These are phyloP conservation scores for Tinea trinotella DNA, from an alignment of 2,888 invertebrate species.

Conservation along the genomic window DNA sequence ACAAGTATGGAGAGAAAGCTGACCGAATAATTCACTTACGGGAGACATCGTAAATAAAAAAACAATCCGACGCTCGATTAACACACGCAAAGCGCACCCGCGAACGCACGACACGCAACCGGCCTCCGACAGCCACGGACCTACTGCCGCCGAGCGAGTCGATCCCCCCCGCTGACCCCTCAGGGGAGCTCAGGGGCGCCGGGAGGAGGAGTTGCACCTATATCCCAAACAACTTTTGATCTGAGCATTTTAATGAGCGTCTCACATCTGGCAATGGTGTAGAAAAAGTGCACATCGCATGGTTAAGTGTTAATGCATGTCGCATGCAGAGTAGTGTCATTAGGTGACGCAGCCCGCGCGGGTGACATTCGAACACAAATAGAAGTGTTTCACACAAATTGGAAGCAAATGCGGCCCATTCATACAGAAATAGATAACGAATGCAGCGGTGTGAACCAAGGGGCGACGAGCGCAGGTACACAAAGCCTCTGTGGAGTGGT, in stretches of 20 bases:
- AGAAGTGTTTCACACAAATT: slow-evolving; percentile 33
- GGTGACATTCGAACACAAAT: slow-evolving; percentile 67
- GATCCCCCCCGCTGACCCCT: slow-evolving; percentile 28
- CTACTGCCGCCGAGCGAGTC: slow-evolving; percentile 38
- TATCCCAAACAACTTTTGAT: slow-evolving; percentile 65
- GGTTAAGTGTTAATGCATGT: slow-evolving; percentile 69
- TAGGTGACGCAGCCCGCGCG: slow-evolving; percentile 39
- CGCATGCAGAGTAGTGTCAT: slow-evolving; percentile 56
- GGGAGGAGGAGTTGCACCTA: slow-evolving; percentile 42
- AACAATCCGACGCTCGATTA: not conserved
- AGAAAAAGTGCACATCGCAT: slow-evolving; percentile 56
- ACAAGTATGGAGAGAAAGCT: not conserved
- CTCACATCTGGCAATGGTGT: slow-evolving; percentile 59
- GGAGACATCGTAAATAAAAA: not conserved
- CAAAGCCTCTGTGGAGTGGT: slow-evolving; percentile 55
- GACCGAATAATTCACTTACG: not conserved
- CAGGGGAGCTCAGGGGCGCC: slow-evolving; percentile 42
- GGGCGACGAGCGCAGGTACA: slow-evolving; percentile 49
- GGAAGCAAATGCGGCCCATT: slow-evolving; percentile 37
- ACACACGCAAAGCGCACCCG: not conserved
- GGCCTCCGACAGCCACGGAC: slow-evolving; percentile 42
- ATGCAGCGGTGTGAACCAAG: no score
- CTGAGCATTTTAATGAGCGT: slow-evolving; percentile 69
- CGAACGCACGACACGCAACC: slow-evolving; percentile 32
- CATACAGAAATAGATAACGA: no score